phyloP scores from a whole-genome alignment of 2,113 vertebrate genomes.

The Spea multiplicata region DNA sequence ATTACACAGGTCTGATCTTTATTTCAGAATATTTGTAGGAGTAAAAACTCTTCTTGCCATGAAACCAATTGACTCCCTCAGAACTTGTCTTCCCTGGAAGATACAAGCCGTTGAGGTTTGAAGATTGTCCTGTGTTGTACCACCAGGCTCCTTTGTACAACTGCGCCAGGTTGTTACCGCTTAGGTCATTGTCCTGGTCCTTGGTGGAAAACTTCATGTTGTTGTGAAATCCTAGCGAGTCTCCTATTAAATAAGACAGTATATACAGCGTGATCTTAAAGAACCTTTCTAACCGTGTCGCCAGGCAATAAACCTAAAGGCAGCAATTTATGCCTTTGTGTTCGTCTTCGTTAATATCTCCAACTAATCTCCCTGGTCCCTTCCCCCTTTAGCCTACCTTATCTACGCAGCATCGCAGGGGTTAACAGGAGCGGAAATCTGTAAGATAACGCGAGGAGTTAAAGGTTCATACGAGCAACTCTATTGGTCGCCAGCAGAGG shows the following conservation, averaged over 20 bases:
- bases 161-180: not conserved
- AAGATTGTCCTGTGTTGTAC: not conserved
- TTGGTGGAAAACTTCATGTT: constrained; percentile 43
- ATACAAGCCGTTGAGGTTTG: constrained; percentile 24
- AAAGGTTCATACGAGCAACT: too few species aligned
- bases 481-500: too few species aligned
- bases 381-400: too few species aligned
- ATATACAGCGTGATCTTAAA: too few species aligned
- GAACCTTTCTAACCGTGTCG: too few species aligned
- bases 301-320: too few species aligned
- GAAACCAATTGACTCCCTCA: not conserved
- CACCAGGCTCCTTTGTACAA: constrained; percentile 5
- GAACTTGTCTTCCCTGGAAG: not conserved
- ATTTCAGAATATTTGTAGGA: constrained; percentile 30
- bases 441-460: too few species aligned
- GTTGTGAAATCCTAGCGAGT: constrained; percentile 35
- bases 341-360: too few species aligned
- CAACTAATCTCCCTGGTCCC: too few species aligned
- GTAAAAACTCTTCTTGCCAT: not conserved
- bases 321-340: too few species aligned
- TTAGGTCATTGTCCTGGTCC: not conserved
- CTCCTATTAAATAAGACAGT: constrained; percentile 18
- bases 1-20: constrained; percentile 9
- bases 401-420: too few species aligned
- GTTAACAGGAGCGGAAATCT: too few species aligned